Conservation (phyloP, 1,140 invertebrate species). For the Drosophila sproati region DNA sequence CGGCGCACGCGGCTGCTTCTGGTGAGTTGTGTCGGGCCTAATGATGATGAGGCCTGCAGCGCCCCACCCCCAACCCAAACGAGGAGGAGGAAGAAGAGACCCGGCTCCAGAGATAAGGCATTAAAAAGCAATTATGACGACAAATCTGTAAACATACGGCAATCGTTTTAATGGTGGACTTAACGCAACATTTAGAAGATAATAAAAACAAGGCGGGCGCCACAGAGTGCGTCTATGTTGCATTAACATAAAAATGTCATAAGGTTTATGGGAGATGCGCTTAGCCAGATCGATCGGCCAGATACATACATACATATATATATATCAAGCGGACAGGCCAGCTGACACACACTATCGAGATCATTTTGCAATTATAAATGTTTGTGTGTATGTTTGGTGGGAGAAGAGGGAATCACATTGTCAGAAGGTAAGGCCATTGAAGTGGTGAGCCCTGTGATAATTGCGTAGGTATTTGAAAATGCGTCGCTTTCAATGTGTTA, state of each 20-base stretch:
- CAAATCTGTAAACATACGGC: conserved; percentile 84
- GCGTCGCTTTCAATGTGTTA: conserved; percentile 14
- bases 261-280: conserved; percentile 75
- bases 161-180: conserved; percentile 79
- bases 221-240: conserved; percentile 58
- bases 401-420: no score
- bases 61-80: conserved; percentile 22
- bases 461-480: conserved; percentile 32
- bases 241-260: conserved; percentile 84
- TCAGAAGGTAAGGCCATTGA: neutral
- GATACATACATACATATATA: conserved; percentile 39
- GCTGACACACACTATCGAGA: conserved; percentile 30
- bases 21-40: conserved; percentile 40
- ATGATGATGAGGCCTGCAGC: conserved; percentile 49
- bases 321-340: conserved; percentile 23
- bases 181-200: conserved; percentile 83
- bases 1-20: conserved; percentile 12
- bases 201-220: conserved; percentile 73
- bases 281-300: conserved; percentile 62
- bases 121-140: conserved; percentile 84
- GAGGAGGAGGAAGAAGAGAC: conserved; percentile 9
- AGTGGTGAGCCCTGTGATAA: conserved; percentile 11
- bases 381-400: neutral
- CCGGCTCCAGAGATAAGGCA: conserved; percentile 74
- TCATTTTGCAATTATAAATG: conserved; percentile 70